Evolutionary conservation across 2,888 invertebrate species (phyloP).

Genomic region (Chrysodeixis includens): DNA sequence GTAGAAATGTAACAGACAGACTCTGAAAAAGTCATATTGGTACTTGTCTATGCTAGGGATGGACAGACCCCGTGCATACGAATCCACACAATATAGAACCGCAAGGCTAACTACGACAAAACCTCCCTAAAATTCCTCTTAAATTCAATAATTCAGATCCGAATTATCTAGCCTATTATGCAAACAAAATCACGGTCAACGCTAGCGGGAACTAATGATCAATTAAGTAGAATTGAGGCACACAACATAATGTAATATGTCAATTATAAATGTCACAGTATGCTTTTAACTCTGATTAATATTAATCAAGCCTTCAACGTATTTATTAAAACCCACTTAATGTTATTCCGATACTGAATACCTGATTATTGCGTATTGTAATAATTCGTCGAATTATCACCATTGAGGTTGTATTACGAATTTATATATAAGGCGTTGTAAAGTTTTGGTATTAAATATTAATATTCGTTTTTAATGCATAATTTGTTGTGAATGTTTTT

Average conservation of each 20-base stretch:
- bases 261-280: neutral
- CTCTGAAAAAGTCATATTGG: too few species aligned
- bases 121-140: too few species aligned
- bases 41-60: too few species aligned
- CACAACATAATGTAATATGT: neutral
- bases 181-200: too few species aligned
- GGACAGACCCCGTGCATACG: too few species aligned
- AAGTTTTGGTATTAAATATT: too few species aligned
- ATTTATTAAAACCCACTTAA: neutral
- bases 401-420: neutral
- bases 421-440: neutral
- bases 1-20: too few species aligned
- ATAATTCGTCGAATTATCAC: neutral
- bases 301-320: neutral
- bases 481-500: neutral
- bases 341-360: neutral
- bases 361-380: neutral
- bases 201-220: neutral
- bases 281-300: slow-evolving; percentile 1
- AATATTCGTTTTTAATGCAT: neutral
- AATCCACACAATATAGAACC: too few species aligned
- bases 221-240: neutral
- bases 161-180: too few species aligned
- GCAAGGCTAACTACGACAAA: too few species aligned
- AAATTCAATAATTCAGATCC: too few species aligned